A percentile compares a stretch with the other conserved stretches of the same genome.
phyloP scores from a whole-genome alignment of 2,888 invertebrate genomes.

The Melipona beecheii region DNA sequence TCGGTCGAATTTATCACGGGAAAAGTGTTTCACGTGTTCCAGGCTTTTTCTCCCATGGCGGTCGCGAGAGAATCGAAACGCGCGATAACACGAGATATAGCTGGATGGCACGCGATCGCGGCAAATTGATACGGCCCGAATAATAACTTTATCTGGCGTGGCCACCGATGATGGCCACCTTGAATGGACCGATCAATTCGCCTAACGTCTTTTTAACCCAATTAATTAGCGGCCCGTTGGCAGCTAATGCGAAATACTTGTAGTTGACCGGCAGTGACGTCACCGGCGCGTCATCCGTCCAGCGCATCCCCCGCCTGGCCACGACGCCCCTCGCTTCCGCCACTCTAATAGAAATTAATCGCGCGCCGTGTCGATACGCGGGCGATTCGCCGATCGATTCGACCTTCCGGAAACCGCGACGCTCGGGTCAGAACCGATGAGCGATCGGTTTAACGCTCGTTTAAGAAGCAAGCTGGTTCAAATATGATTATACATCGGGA shows the following conservation, averaged over 20 bases:
- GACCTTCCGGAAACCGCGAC: conserved; percentile 23
- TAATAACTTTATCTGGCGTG: conserved; percentile 75
- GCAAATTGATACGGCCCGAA: conserved; percentile 70
- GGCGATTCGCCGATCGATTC: conserved; percentile 50
- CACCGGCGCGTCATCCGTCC: conserved; percentile 75
- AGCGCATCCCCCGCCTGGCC: conserved; percentile 44
- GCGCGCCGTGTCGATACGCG: conserved; percentile 57
- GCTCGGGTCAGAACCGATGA: neutral
- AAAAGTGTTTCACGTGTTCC: conserved; percentile 34
- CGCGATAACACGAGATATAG: conserved; percentile 64
- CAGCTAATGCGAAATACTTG: conserved; percentile 83
- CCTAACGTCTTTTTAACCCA: conserved; percentile 83
- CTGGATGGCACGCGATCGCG: conserved; percentile 69
- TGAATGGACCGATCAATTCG: conserved; percentile 79
- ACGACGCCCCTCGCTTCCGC: conserved; percentile 75
- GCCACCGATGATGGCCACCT: conserved; percentile 38
- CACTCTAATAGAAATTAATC: conserved; percentile 83
- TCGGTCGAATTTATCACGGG: conserved; percentile 57
- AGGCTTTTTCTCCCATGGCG: conserved; percentile 67
- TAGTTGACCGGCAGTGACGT: conserved; percentile 82
- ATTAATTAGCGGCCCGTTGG: conserved; percentile 78
- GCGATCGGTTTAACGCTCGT: neutral
- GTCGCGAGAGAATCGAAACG: conserved; percentile 56
- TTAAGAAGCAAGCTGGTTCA: neutral
- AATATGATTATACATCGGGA: neutral